Base-by-base conservation (phyloP, 2,113 vertebrate genomes). In the Hemibates koningsi region DNA sequence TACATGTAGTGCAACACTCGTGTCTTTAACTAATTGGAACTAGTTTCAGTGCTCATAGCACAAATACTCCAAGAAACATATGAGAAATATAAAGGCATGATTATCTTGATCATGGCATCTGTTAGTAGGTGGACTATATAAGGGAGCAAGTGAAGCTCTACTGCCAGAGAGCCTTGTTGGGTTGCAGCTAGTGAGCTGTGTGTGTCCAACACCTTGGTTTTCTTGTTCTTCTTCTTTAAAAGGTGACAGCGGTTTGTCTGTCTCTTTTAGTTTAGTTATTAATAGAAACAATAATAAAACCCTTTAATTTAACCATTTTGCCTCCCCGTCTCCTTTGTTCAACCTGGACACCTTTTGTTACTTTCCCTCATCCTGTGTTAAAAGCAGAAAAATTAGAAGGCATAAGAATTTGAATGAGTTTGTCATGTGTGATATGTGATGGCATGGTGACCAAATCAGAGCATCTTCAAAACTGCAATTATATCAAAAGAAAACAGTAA, bases 401-500 rank as follows among this genome's bases (percentile, higher is more conserved):
- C 54, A 13, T 57, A 14, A 27, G 6, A 7, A 27, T 57, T 57
- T 57, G 24, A 57, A 27, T 14, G 24, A 27, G 24, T 57, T 57
- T 57, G 21, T 27, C 21, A 27, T 27, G 54, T 27, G 12, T 12
- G 54, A 27, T 27, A 13, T 13, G 12, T 12, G 54, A 57, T 27
- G 21, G 54, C 12, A 27, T 3, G 54, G 27, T 27, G 12, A 7
- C 0, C 24, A 27, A 0, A 14, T 57, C 54, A 57, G 12, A 27
- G 24, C 54, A 27, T 57, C 54, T 57, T 14, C 21, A 57, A 14
- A 57, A 27, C 11, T 57, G 21, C 54, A 57, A 21, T 3, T 14
- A 7, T 57, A 27, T 57, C 21, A 57, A 57, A 57, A 57, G 19
- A 53, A 53, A 53, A 66, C 16, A 36, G 61, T n/a, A 36, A 36